Evolutionary conservation across 2,888 invertebrate genomes (phyloP).

Genomic region (Copidosoma aretas): DNA sequence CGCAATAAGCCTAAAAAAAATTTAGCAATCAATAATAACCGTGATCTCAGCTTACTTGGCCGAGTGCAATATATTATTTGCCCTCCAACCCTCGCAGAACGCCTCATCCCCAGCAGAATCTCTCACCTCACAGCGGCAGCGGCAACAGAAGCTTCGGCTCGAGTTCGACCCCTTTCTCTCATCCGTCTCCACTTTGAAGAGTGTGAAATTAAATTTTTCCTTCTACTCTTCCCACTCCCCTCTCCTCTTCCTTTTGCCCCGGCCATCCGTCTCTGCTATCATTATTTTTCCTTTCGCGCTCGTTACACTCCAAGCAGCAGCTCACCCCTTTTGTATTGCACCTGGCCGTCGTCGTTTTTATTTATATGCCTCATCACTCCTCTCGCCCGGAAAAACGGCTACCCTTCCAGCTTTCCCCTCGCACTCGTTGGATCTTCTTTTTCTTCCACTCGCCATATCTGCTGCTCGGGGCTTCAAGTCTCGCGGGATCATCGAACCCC

Average conservation of each 20-base stretch:
- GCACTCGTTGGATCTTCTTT: background rate
- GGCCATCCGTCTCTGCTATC: slow-evolving; percentile 17
- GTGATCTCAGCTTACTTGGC: background rate
- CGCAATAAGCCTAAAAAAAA: background rate
- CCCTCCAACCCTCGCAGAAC: background rate
- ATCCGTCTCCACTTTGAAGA: slow-evolving; percentile 18
- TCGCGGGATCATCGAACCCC: slow-evolving; percentile 48
- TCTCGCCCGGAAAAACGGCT: slow-evolving; percentile 37
- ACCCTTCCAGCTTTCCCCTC: slow-evolving; percentile 5
- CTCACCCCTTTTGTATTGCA: slow-evolving; percentile 29
- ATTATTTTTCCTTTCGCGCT: slow-evolving; percentile 31
- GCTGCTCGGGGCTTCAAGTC: slow-evolving; percentile 48
- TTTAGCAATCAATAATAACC: background rate
- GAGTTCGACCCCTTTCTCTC: background rate
- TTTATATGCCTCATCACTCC: slow-evolving; percentile 35
- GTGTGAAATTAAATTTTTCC: slow-evolving; percentile 31
- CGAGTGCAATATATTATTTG: background rate
- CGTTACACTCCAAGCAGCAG: slow-evolving; percentile 12
- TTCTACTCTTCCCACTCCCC: background rate
- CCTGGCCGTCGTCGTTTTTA: slow-evolving; percentile 33
- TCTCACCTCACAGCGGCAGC: background rate
- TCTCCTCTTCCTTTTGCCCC: background rate
- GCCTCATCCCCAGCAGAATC: background rate
- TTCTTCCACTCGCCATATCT: slow-evolving; percentile 42
- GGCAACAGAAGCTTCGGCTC: no score